Evolutionary conservation across 1,140 invertebrate species (phyloP).

Genomic region (Tetragonula clypearis): DNA sequence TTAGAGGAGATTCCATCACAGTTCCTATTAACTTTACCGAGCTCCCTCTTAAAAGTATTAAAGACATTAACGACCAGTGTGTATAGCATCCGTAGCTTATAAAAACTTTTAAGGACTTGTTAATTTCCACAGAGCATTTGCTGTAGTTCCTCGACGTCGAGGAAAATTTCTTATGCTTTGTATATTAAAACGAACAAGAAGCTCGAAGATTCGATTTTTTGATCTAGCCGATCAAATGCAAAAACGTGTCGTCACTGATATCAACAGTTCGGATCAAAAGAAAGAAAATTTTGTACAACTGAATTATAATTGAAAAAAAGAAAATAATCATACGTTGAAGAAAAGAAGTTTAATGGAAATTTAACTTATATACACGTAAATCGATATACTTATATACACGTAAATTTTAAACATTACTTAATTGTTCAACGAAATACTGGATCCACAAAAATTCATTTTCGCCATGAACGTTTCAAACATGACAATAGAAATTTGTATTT

Average conservation of each 20-base stretch:
- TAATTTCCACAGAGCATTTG: background rate
- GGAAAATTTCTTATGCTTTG: constrained; percentile 1
- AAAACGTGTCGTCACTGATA: background rate
- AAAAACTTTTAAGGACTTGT: background rate
- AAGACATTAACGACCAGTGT: background rate
- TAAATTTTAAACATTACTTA: too few relatives aligned
- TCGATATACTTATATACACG: too few relatives aligned
- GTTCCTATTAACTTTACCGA: background rate
- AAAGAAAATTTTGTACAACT: too few relatives aligned
- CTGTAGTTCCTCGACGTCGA: background rate
- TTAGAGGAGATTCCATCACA: background rate
- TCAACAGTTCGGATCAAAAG: too few relatives aligned
- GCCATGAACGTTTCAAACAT: too few relatives aligned
- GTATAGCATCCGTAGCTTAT: background rate
- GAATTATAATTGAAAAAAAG: too few relatives aligned
- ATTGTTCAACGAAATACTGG: background rate
- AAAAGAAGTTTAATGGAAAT: too few relatives aligned
- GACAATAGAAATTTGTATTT: too few relatives aligned
- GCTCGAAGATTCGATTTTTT: background rate
- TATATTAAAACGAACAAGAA: too few relatives aligned
- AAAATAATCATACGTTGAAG: too few relatives aligned
- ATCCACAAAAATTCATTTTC: too few relatives aligned
- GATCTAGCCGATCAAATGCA: background rate
- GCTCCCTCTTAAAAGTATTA: background rate
- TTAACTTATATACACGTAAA: too few relatives aligned